Conservation (phyloP, 2,888 invertebrate species). For the Celastrina argiolus region DNA sequence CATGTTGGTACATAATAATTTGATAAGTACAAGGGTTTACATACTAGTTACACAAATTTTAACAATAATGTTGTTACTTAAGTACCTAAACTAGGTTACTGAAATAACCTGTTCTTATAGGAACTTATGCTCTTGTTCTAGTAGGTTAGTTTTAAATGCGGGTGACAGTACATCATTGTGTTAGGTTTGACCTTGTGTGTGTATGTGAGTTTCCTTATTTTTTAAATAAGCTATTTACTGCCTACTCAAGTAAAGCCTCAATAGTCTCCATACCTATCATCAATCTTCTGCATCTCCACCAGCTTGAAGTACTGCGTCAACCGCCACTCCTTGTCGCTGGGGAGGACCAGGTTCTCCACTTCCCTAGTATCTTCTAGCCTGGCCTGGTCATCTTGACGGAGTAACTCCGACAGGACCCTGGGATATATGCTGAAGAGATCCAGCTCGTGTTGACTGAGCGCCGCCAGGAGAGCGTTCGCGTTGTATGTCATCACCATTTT, state of each 20-base stretch:
- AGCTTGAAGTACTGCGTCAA: conserved; percentile 82
- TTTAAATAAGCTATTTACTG: too few relatives aligned
- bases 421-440: conserved; percentile 83
- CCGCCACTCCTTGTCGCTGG: conserved; percentile 83
- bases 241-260: neutral
- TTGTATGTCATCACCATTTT: conserved; percentile 59
- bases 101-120: too few relatives aligned
- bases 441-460: conserved; percentile 74
- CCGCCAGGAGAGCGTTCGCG: conserved; percentile 71
- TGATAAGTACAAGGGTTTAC: too few relatives aligned
- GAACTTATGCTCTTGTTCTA: too few relatives aligned
- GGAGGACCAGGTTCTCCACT: conserved; percentile 79
- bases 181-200: too few relatives aligned
- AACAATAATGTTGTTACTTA: too few relatives aligned
- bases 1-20: too few relatives aligned
- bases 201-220: too few relatives aligned
- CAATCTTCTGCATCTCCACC: conserved; percentile 79
- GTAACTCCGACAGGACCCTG: conserved; percentile 79
- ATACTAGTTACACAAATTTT: too few relatives aligned
- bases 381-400: conserved; percentile 70
- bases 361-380: conserved; percentile 63
- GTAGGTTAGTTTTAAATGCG: too few relatives aligned
- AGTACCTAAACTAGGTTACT: too few relatives aligned
- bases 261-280: neutral
- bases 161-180: too few relatives aligned